A percentile compares a stretch with the other conserved stretches of the same genome.
phyloP scores from a whole-genome alignment of 1,140 invertebrate species.

The Pygmarrhopalites habei region DNA sequence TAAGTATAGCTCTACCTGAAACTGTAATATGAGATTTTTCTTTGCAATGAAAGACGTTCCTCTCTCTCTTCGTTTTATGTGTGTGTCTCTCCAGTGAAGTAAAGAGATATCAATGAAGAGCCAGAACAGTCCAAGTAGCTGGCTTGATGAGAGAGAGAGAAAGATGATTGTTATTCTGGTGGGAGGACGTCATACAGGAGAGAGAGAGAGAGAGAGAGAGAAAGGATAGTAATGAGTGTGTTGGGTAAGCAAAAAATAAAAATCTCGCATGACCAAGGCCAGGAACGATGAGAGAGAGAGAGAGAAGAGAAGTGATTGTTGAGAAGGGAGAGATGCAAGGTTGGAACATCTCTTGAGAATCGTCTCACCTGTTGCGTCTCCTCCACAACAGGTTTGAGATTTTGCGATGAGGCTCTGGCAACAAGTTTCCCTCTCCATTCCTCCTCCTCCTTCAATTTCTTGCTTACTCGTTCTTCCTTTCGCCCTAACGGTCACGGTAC shows the following conservation, averaged over 20 bases:
- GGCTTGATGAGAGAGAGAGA: slow-evolving; percentile 14
- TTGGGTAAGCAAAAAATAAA: slow-evolving; percentile 27
- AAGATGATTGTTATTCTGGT: slow-evolving; percentile 28
- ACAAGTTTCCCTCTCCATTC: slow-evolving; percentile 12
- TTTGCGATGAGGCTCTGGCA: slow-evolving; percentile 24
- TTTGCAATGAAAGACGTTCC: too few relatives aligned
- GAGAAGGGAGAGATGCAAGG: slow-evolving; percentile 16
- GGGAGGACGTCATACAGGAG: slow-evolving; percentile 17
- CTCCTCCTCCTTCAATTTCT: too few relatives aligned
- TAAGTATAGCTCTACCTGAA: slow-evolving; percentile 2
- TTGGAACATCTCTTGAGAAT: slow-evolving; percentile 20
- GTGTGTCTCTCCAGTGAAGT: slow-evolving; percentile 3
- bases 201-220: neutral
- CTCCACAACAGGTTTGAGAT: slow-evolving; percentile 1
- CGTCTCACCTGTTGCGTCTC: slow-evolving; percentile 26
- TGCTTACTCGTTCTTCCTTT: slow-evolving; percentile 11
- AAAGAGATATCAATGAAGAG: slow-evolving; percentile 28
- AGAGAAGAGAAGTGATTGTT: neutral
- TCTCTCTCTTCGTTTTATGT: too few relatives aligned
- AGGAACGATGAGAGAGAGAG: slow-evolving; percentile 8
- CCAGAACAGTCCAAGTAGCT: neutral
- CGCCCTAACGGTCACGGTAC: slow-evolving; percentile 39
- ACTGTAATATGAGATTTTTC: slow-evolving; percentile 1
- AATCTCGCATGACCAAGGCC: slow-evolving; percentile 27
- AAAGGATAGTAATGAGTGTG: slow-evolving; percentile 12